Evolutionary conservation across 2,797 vertebrate species (phyloP), one percentile per base, ranked within the genome.

Genomic region (Cirrhinus mrigala): DNA sequence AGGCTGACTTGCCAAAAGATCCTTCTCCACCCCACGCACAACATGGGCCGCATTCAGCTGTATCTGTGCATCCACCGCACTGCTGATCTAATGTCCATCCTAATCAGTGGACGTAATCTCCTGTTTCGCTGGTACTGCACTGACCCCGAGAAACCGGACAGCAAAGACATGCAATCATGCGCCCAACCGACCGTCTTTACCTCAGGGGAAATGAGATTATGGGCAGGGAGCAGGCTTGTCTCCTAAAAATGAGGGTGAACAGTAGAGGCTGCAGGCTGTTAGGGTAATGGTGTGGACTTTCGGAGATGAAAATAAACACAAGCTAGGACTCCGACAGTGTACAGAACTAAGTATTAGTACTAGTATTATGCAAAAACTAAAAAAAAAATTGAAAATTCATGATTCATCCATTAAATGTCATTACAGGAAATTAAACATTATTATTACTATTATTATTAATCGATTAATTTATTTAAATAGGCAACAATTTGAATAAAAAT

Each of bases 21-120:
- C 22, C 74, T 62, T 69, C 73, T 56, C 71, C 69, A 74, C 84
- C 85, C 87, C 81, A 90, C 87, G 86, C 87, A 90, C 79, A 90
- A 83, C 88, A 89, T 88, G 90, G 84, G 37, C 85, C 70, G 73
- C 18, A 44, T 40, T 87, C 44, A 20, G 85, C 85, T 27, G 68
- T 81, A 85, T 70, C 50, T 16, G 40, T 70, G 85, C 73, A 52
- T 71, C 68, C 56, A 29, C 60, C 33, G 4, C 77, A 71, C 75
- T 64, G 85, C 87, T 87, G 85, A 81, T 86, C 87, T 85, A 86
- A 87, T 50, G 76, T 84, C 70, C 79, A 29, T 6, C 62, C 79
- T 83, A 81, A 85, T 82, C 85, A 80, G 73, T 50, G n/a, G 54
- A 27, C 54, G n/a, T 83, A 82, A 86, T 82, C 89, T 86, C 54